These are phyloP conservation scores for Nematopogon swammerdamellus DNA, from an alignment of 2,888 invertebrate species.

Conservation along the genomic window DNA sequence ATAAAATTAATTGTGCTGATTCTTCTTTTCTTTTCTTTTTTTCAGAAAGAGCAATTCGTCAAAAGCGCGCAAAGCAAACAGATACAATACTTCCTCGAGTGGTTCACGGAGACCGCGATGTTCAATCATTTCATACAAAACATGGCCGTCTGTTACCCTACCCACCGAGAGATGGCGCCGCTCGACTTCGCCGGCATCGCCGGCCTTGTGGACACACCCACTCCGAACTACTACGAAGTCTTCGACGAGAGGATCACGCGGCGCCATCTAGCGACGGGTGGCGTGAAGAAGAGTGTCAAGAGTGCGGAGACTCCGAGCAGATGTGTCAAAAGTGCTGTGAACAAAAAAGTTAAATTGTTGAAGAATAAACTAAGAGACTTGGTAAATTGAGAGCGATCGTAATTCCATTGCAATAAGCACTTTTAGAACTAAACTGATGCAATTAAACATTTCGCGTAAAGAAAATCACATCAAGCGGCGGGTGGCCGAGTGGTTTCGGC, in stretches of 20 bases:
- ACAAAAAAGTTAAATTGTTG: slow-evolving; percentile 36
- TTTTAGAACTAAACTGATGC: too few relatives aligned
- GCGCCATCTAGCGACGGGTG: slow-evolving; percentile 13
- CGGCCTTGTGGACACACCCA: slow-evolving; percentile 33
- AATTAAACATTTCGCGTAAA: too few relatives aligned
- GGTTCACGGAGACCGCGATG: slow-evolving; percentile 88
- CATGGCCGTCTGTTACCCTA: slow-evolving; percentile 25
- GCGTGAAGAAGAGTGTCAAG: slow-evolving; percentile 17
- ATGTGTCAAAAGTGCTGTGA: slow-evolving; percentile 40
- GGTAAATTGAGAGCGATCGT: slow-evolving; percentile 31
- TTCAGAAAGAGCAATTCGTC: slow-evolving; percentile 71
- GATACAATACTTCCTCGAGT: slow-evolving; percentile 72
- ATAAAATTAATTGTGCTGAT: too few relatives aligned
- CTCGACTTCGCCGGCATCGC: slow-evolving; percentile 10
- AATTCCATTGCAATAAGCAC: too few relatives aligned
- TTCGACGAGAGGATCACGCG: slow-evolving; percentile 29
- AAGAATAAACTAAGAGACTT: slow-evolving; percentile 41
- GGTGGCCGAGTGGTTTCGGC: too few relatives aligned
- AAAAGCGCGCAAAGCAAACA: slow-evolving; percentile 62
- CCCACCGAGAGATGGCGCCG: slow-evolving; percentile 11
- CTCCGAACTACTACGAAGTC: slow-evolving; percentile 40
- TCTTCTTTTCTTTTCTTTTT: slow-evolving; percentile 13
- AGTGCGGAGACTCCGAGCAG: slow-evolving; percentile 17
- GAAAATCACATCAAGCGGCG: too few relatives aligned
- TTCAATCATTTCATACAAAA: slow-evolving; percentile 71